Base-by-base conservation (phyloP, 1,140 invertebrate genomes). In the Drosophila cardini region DNA sequence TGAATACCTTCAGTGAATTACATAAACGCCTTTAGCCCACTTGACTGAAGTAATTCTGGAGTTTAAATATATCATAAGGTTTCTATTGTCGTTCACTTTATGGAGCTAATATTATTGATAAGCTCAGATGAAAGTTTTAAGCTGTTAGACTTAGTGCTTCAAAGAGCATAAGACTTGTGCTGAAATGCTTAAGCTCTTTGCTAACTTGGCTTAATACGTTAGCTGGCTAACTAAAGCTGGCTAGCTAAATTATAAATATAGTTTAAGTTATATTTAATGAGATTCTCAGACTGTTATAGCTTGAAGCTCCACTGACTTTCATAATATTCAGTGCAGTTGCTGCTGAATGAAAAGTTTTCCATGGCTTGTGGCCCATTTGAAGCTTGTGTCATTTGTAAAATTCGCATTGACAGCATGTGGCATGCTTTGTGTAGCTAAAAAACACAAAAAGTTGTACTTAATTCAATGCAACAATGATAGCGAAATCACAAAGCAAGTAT, bases 401-500 rank as follows among this genome's bases (percentile, higher is more conserved):
- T 8, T 34, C 4, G 26, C 46, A 69, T 43, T 38, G 45, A 61
- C 65, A 42, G 48, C 48, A 63, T 70, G 46, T 21, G 16, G 38
- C 13, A 10, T 38, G 48, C 57, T 61, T 34, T 38, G 10, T 57
- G 40, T 50, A 50, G 40, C 26, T 4, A 4, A 26, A 26, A 26
- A 26, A n/a, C n/a, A n/a, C 10, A 46, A 63, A 61, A 42, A 32
- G 32, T 26, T 18, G 43, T 56, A 21, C 57, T 65, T 65, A 57
- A 65, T 71, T 55, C 40, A 63, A 70, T 70, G 68, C 61, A 26
- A n/a, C 13, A n/a, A 45, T 15, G 45, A 5, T 10, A 13, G 32
- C 48, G 26, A 53, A n/a, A 55, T 32, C 34, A 48, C 34, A 55
- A 62, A 43, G 40, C 26, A 1, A 46, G 42, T 46, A 46, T 40